A percentile compares a stretch with the other conserved stretches of the same genome.
Conservation (phyloP, 2,113 vertebrate species). For the Gallinago jamesoni region DNA sequence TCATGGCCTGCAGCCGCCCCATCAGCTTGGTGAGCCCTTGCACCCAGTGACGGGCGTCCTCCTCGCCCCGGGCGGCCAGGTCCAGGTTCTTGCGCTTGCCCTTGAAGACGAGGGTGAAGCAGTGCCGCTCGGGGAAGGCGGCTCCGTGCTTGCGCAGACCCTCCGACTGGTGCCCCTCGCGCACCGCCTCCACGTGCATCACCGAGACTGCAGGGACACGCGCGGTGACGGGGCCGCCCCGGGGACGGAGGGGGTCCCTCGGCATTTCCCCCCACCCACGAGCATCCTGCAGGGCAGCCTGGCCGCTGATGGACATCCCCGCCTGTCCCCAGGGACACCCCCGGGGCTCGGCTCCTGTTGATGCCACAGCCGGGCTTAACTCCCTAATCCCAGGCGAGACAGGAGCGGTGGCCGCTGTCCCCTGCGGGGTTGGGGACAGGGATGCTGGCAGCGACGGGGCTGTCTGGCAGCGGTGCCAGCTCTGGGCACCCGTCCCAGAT, state of each 20-base stretch:
- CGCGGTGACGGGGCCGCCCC: background rate
- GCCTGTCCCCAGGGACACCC: background rate
- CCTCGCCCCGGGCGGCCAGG: conserved; percentile 78
- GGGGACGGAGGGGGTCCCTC: background rate
- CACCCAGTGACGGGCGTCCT: conserved; percentile 89
- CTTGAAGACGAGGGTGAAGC: conserved; percentile 90
- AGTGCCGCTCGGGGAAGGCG: conserved; percentile 78
- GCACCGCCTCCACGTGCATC: conserved; percentile 86
- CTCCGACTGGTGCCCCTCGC: conserved; percentile 90
- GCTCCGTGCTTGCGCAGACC: conserved; percentile 79
- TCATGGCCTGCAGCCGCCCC: conserved; percentile 85
- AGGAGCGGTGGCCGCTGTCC: background rate
- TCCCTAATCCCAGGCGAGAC: conserved; percentile 34
- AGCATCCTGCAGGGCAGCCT: background rate
- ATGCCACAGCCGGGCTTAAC: background rate
- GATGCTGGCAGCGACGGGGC: background rate
- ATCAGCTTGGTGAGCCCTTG: conserved; percentile 86
- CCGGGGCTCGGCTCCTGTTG: rapidly evolving
- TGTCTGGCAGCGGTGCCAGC: background rate
- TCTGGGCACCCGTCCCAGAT: background rate
- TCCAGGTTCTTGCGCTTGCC: conserved; percentile 89
- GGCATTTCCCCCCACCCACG: background rate
- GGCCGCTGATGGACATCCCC: background rate
- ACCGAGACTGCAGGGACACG: conserved; percentile 80
- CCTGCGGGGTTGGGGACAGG: background rate